Base-by-base conservation (phyloP, 2,888 invertebrate species). In the Quadriops clusia region DNA sequence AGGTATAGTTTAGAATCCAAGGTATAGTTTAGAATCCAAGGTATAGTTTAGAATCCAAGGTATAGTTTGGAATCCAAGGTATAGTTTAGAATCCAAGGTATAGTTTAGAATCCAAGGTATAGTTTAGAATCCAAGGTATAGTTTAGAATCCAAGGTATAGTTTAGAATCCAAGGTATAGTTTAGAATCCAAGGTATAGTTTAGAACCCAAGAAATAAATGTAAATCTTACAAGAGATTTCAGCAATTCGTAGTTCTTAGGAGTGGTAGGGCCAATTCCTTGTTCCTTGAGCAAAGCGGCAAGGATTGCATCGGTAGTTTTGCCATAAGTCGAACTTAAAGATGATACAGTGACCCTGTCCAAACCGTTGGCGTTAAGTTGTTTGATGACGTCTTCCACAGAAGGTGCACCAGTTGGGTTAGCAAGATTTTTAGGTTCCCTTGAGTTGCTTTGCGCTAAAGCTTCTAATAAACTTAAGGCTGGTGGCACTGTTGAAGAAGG, bases 241-340 rank as follows among this genome's bases (percentile, higher is more conserved):
- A 21, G 7, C 16, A 38, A 32, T 23, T 20, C 16, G 11, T 8
- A 20, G 34, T 26, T 36, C 58, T 69, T 71, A 43, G 77, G 75
- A 37, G 76, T 76, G n/a, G 72, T 67, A 3, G 81, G 79, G 34
- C 74, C 77, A 43, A 80, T 77, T 21, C 79, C 79, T 50, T 77
- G 72, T 45, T 77, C 72, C 58, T 78, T 78, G 27, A 80, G 59
- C 31, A 79, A 57, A 3, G 77, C 74, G 1, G 79, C 78, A 14
- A 80, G 62, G 37, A 80, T 59, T 1, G 79, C 79, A 37, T 79
- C 79, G 45, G 77, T 72, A 35, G 70, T 71, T 45, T 72, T 70
- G 8, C 74, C 75, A 33, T 65, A 72, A 8, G 51, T 52, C 5
- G 53, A 43, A 1, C 50, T 41, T 2, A 49, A 38, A 5, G 51